Conservation (phyloP, 2,797 vertebrate genomes). For the Macropodus opercularis region DNA sequence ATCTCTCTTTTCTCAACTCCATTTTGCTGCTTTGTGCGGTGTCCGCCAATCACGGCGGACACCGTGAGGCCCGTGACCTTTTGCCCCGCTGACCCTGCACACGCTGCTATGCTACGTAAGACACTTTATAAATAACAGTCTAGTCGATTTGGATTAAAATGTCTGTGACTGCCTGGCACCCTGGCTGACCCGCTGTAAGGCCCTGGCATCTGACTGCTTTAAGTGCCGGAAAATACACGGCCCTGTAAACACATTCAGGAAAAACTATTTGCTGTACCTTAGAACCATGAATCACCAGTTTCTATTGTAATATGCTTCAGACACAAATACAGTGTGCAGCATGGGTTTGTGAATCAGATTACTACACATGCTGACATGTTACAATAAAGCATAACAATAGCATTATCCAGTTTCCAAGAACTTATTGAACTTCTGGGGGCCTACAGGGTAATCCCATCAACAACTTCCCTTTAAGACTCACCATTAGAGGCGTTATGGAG, state of each 20-base stretch:
- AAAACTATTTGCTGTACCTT: conserved; percentile 13
- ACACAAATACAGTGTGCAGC: conserved; percentile 11
- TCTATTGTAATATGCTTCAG: conserved; percentile 6
- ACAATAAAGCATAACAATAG: conserved; percentile 47
- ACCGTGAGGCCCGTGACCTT: conserved; percentile 63
- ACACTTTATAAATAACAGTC: conserved; percentile 89
- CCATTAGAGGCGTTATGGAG: conserved; percentile 72
- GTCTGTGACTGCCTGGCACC: conserved; percentile 87
- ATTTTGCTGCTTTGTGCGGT: conserved; percentile 32
- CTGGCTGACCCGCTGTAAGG: conserved; percentile 60
- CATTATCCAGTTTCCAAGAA: conserved; percentile 56
- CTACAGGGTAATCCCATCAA: conserved; percentile 55
- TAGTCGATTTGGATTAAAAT: conserved; percentile 87
- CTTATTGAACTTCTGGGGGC: conserved; percentile 64
- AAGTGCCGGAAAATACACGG: conserved; percentile 34
- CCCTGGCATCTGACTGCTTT: conserved; percentile 58
- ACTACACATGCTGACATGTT: conserved; percentile 33
- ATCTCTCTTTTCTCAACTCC: conserved; percentile 6
- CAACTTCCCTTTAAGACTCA: conserved; percentile 52
- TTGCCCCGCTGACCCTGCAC: conserved; percentile 62
- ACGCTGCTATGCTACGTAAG: conserved; percentile 82
- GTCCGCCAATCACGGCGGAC: conserved; percentile 39
- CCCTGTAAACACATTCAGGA: conserved; percentile 19
- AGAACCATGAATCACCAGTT: conserved; percentile 8
- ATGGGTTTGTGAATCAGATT: conserved; percentile 32